These are phyloP conservation scores for Galbula dea DNA, from an alignment of 2,113 vertebrate species.

Conservation along the genomic window DNA sequence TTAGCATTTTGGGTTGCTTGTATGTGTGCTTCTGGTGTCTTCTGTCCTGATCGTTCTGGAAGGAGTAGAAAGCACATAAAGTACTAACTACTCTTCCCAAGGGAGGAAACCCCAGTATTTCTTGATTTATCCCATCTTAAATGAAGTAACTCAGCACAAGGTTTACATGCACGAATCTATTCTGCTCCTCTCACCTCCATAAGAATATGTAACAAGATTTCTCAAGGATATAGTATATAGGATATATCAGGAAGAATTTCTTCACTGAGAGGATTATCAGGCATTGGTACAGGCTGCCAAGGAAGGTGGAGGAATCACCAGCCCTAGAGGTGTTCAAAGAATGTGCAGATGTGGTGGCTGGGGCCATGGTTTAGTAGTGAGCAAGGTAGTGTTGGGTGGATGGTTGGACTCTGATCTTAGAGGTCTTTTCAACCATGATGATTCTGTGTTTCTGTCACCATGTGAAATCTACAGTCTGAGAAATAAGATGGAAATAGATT, in stretches of 20 bases:
- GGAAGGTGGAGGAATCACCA: no score
- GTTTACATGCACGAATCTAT: neutral
- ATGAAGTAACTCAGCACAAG: neutral
- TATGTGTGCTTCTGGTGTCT: neutral
- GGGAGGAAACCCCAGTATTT: neutral
- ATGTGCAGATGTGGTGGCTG: no score
- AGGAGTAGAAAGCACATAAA: neutral
- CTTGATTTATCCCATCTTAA: neutral
- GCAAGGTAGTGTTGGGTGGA: no score
- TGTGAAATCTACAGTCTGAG: neutral
- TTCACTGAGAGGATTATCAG: no score
- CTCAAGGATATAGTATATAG: neutral
- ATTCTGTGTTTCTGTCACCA: no score
- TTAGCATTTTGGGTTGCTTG: neutral
- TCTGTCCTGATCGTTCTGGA: neutral
- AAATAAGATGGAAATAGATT: neutral
- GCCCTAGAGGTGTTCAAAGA: no score
- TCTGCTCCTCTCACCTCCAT: neutral
- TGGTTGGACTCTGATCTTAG: no score
- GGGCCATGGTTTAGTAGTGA: no score
- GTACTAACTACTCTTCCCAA: neutral
- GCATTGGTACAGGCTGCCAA: no score
- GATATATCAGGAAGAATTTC: no score
- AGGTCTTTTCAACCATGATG: no score
- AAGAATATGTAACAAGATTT: neutral